Evolutionary conservation across 2,888 invertebrate species (phyloP), one percentile per base, ranked within the genome.

Genomic region (Plebejus anna): DNA sequence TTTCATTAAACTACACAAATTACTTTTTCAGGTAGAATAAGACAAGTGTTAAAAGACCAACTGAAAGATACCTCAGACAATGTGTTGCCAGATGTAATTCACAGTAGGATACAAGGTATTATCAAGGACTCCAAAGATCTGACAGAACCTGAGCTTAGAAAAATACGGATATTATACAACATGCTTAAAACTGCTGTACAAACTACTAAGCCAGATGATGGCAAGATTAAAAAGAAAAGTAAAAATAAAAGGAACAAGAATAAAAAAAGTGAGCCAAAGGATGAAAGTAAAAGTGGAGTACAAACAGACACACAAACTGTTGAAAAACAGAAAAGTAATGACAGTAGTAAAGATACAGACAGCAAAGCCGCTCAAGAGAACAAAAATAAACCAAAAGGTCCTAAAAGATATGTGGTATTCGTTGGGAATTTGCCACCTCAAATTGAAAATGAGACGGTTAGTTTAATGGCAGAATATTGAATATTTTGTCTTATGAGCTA

Each of bases 391-490:
- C 80, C 82, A 0, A 89, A 87, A 77, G 89, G 90, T 0, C 88
- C 90, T 0, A 94, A 93, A 79, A 85, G 94, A 88, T 94, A 94
- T 87, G 90, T 94, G 1, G 93, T 92, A 36, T 94, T 94, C 82
- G 79, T 94, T 51, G 94, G 94, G 0, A 94, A 94, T 79, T 81
- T 94, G 42, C 91, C 94, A 0, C 81, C 88, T 22, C 86, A 88
- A 79, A 80, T 90, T 71, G 82, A 84, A 77, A 90, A 89, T 77
- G 89, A 90, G 70, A 87, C 84, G 85, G 94, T 94, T 80, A 81
- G 81, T 77, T 55, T 51, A 38, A 51, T 7, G 16, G 6, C 16
- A 28, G 22, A 32, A 55, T 36, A 66, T 6, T 32, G 32, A 22
- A n/a, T 38, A 36, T 22, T 73, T 22, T 22, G 71, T 57, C 16